A percentile compares a stretch with the other conserved stretches of the same genome.
These are phyloP conservation scores for Cynodonichthys magdalenae DNA, from an alignment of 2,797 vertebrate genomes.

Conservation along the genomic window DNA sequence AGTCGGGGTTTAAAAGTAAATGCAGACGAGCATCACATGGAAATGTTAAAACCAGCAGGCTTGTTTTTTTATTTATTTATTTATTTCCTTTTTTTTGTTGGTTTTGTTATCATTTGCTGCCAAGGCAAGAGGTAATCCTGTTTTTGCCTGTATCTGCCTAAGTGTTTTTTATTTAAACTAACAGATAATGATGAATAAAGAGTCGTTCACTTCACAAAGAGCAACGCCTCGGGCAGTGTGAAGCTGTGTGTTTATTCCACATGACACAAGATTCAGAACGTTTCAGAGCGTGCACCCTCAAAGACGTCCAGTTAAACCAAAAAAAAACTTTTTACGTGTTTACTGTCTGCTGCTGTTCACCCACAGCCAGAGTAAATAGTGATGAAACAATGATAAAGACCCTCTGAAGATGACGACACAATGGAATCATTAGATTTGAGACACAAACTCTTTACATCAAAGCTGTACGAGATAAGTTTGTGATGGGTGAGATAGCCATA, in stretches of 20 bases:
- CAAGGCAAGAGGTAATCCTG: too few relatives aligned
- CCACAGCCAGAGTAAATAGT: conserved; percentile 12
- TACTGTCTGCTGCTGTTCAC: conserved; percentile 24
- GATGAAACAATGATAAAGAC: conserved; percentile 30
- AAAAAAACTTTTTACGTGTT: not conserved
- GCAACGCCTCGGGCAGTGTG: not conserved
- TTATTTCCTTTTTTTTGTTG: too few relatives aligned
- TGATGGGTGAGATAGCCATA: not conserved
- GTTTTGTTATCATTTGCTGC: too few relatives aligned
- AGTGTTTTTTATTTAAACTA: too few relatives aligned
- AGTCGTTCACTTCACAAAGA: too few relatives aligned
- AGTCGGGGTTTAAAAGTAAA: too few relatives aligned
- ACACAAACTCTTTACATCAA: conserved; percentile 2
- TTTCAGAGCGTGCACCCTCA: conserved; percentile 16
- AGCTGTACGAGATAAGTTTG: not conserved
- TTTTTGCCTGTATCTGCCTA: too few relatives aligned
- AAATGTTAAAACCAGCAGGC: too few relatives aligned
- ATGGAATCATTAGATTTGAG: conserved; percentile 1
- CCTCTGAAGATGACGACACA: not conserved
- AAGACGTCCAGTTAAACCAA: not conserved
- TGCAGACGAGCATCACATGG: too few relatives aligned
- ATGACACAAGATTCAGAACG: conserved; percentile 1
- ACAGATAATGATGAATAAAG: too few relatives aligned
- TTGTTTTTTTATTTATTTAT: too few relatives aligned
- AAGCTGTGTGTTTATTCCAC: not conserved